Percentiles rank a stretch among this genome's conserved stretches.
Conservation (phyloP, 2,797 vertebrate species). For the Alfaro cultratus region DNA sequence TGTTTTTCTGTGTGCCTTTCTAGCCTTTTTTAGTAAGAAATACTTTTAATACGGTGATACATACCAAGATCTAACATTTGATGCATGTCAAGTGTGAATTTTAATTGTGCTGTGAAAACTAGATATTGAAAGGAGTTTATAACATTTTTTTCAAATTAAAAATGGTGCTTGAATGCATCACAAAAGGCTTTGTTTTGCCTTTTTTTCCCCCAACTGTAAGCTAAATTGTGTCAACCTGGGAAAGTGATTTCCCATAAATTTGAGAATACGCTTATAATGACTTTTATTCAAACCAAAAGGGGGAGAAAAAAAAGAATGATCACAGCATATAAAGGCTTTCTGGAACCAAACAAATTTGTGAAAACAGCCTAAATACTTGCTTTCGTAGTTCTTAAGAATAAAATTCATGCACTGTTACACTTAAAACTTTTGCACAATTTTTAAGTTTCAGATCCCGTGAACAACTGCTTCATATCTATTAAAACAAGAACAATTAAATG, state of each 20-base stretch:
- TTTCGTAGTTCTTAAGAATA: background rate
- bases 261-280: conserved; percentile 17
- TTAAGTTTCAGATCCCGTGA: background rate
- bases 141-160: background rate
- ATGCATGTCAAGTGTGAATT: background rate
- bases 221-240: background rate
- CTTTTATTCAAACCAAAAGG: background rate
- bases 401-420: background rate
- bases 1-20: background rate
- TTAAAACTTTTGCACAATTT: background rate
- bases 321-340: background rate
- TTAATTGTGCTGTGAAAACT: background rate
- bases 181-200: background rate
- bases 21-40: background rate
- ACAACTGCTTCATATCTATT: conserved; percentile 18
- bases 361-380: background rate
- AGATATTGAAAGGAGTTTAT: background rate
- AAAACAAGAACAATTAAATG: background rate
- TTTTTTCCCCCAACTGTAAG: background rate
- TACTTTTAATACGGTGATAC: background rate
- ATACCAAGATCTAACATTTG: background rate
- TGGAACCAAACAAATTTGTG: background rate
- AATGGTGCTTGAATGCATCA: background rate
- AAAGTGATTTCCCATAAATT: conserved; percentile 19
- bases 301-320: background rate